Base-by-base conservation (phyloP, 1,140 invertebrate genomes). In the Daktulosphaira vitifoliae region DNA sequence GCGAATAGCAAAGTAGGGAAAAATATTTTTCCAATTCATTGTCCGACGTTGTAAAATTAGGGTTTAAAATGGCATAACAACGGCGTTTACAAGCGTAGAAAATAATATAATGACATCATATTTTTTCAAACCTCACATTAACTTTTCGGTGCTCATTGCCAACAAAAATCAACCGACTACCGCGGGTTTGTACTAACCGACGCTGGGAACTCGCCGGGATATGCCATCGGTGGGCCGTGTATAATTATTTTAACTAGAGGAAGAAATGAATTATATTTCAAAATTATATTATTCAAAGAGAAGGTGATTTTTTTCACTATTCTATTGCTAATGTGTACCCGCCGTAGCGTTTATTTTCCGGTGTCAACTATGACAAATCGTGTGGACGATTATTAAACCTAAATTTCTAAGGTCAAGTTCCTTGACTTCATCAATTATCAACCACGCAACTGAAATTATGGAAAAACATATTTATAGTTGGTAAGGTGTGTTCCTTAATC, bases 191-290 rank as follows among this genome's bases (percentile, higher is more conserved):
- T 33, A 11, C 29, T 33, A n/a, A n/a, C n/a, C n/a, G 29, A 33
- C 29, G 29, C 26, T 62, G 56, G 56, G 42, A 62, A 29, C 39
- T 38, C 16, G 39, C 39, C 44, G 23, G 54, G 54, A 59, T 15
- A 62, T 62, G 26, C 42, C n/a, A n/a, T n/a, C 56, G 42, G 56
- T 46, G 56, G 42, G 42, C 56, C 56, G 56, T 62, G 42, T 62
- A 62, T 62, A 62, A 62, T 62, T 62, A 62, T 62, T 62, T 62
- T 62, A 62, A 62, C 56, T 62, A 62, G 56, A 62, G 56, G 56
- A 62, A 62, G 56, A 46, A 62, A 62, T 62, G 42, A 62, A 62
- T 62, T 62, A 62, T 62, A 29, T 46, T 62, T 62, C 11, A 6
- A 6, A 38, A 15, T n/a, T 26, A 62, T 46, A 62, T 29, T 62